Percentiles rank a stretch among this genome's conserved stretches.
phyloP scores from a whole-genome alignment of 2,888 invertebrate genomes.

The Caenorhabditis sp. region DNA sequence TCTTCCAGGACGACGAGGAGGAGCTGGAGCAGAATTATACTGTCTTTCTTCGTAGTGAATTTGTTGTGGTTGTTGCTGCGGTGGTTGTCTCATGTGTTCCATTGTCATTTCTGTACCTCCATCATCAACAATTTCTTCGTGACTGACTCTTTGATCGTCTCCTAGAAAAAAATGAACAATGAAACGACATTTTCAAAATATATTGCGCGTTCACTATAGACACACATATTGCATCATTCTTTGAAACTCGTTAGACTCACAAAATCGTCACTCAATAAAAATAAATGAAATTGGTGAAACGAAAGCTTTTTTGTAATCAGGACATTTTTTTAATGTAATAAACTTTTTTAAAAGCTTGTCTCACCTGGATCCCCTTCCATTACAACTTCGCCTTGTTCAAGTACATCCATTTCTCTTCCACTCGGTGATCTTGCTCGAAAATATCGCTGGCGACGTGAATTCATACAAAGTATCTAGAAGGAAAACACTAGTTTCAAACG shows the following conservation, averaged over 20 bases:
- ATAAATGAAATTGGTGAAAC: neutral
- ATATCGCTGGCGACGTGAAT: conserved; percentile 40
- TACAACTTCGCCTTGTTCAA: conserved; percentile 31
- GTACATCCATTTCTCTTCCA: conserved; percentile 21
- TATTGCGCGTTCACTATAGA: neutral
- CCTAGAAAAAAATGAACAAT: neutral
- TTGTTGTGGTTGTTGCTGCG: conserved; percentile 4
- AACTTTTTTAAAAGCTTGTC: neutral
- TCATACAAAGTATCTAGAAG: conserved; percentile 14
- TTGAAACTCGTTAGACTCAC: neutral
- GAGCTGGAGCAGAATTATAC: conserved; percentile 3
- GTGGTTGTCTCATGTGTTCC: conserved; percentile 19
- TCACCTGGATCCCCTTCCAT: conserved; percentile 24
- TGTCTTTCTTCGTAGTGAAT: conserved; percentile 13
- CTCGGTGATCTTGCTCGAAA: conserved; percentile 32
- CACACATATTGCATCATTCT: neutral
- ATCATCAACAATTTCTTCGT: conserved; percentile 42
- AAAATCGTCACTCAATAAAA: too few relatives aligned
- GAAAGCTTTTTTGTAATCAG: neutral
- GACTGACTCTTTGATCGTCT: conserved; percentile 33
- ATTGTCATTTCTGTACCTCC: conserved; percentile 18
- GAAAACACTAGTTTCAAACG: neutral
- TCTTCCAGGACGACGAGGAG: conserved; percentile 7
- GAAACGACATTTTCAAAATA: neutral
- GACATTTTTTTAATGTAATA: neutral